Percentiles rank a stretch among this genome's conserved stretches.
Conservation (phyloP, 1,140 invertebrate species). For the Zaprionus ghesquierei region DNA sequence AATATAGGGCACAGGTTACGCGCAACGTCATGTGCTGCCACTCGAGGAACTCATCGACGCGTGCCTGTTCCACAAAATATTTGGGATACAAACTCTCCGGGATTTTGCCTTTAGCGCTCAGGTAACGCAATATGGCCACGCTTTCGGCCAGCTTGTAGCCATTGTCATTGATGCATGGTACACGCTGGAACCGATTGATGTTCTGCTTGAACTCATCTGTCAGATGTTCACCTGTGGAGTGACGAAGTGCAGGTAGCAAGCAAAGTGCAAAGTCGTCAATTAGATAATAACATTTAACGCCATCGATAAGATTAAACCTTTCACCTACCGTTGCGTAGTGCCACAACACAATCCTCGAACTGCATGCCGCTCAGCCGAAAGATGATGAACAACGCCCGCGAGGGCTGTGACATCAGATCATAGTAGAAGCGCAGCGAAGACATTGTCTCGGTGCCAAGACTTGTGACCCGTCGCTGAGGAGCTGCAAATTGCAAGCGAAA, state of each 20-base stretch:
- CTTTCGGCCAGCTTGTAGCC: constrained; percentile 92
- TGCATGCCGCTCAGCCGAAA: constrained; percentile 86
- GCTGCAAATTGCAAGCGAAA: constrained; percentile 28
- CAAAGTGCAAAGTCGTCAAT: constrained; percentile 38
- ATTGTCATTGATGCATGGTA: constrained; percentile 90
- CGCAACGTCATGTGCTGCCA: constrained; percentile 93
- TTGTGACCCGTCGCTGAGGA: constrained; percentile 20
- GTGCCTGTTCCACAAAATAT: constrained; percentile 87
- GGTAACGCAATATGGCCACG: constrained; percentile 84
- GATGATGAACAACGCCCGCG: constrained; percentile 88
- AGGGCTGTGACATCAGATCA: constrained; percentile 90
- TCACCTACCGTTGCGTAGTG: constrained; percentile 85
- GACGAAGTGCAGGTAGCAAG: background rate
- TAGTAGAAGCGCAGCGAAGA: constrained; percentile 86
- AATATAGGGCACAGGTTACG: constrained; percentile 87
- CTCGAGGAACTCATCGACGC: constrained; percentile 92
- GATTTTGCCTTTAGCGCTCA: constrained; percentile 82
- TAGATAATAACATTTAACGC: background rate
- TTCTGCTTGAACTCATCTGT: constrained; percentile 87
- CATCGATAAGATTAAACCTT: constrained; percentile 42
- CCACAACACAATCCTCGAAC: constrained; percentile 85
- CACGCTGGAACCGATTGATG: constrained; percentile 89
- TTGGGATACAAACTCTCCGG: constrained; percentile 89
- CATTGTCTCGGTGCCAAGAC: constrained; percentile 31
- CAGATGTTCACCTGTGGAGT: constrained; percentile 87